Percentiles rank a stretch among this genome's conserved stretches.
phyloP scores from a whole-genome alignment of 2,113 vertebrate genomes.

The Rhea americana region DNA sequence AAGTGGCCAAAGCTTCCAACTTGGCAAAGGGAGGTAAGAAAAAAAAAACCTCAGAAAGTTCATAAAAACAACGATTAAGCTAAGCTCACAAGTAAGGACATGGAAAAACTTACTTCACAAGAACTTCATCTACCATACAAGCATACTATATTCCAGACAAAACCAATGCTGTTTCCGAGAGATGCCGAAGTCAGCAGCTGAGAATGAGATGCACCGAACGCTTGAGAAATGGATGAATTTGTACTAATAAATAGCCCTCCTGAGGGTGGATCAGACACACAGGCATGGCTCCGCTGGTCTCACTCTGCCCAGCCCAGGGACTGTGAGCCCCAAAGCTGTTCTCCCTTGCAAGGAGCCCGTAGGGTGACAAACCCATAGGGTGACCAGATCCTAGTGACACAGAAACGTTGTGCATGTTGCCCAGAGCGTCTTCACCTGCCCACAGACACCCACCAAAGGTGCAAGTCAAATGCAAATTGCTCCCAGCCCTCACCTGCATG shows the following conservation, averaged over 20 bases:
- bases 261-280: fast-evolving
- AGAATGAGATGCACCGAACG: not conserved
- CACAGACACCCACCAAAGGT: not conserved
- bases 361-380: no score
- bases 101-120: not conserved
- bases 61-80: not conserved
- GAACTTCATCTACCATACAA: not conserved
- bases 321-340: no score
- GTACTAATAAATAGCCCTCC: not conserved
- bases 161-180: not conserved
- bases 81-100: not conserved
- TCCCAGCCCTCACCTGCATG: not conserved
- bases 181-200: fast-evolving
- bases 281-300: fast-evolving
- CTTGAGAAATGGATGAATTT: not conserved
- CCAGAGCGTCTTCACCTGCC: fast-evolving
- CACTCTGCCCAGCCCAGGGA: fast-evolving
- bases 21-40: not conserved
- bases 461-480: fast-evolving
- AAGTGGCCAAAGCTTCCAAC: not conserved
- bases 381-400: not conserved
- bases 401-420: fast-evolving
- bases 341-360: no score
- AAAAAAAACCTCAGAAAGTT: not conserved
- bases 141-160: fast-evolving